A percentile compares a stretch with the other conserved stretches of the same genome.
Conservation (phyloP, 2,113 vertebrate species). For the Labrus mixtus region DNA sequence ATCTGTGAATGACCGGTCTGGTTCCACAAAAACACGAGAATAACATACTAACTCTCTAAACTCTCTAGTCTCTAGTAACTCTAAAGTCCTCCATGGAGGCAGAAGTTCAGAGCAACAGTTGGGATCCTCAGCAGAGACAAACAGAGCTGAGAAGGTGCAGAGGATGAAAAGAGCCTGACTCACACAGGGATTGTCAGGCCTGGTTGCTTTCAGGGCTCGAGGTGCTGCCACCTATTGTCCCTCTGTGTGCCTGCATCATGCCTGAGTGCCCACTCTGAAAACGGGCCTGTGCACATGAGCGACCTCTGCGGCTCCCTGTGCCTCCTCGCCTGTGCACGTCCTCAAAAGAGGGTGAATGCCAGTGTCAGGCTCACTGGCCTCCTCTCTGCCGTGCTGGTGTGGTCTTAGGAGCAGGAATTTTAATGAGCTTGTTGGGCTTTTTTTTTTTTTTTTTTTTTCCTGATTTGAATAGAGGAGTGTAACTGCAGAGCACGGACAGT, state of each 20-base stretch:
- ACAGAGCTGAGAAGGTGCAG: background rate
- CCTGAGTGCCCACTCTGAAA: slow-evolving; percentile 65
- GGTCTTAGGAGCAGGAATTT: slow-evolving; percentile 75
- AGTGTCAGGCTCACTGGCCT: slow-evolving; percentile 44
- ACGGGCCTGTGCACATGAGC: slow-evolving; percentile 54
- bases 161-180: background rate
- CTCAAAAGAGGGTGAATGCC: slow-evolving; percentile 58
- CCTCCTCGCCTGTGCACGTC: slow-evolving; percentile 53
- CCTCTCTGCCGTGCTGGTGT: slow-evolving; percentile 54
- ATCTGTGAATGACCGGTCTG: no score
- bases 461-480: slow-evolving; percentile 60
- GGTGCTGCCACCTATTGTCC: slow-evolving; percentile 63
- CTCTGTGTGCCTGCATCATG: slow-evolving; percentile 51
- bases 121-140: background rate
- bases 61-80: no score
- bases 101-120: background rate
- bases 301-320: slow-evolving; percentile 41
- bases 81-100: background rate
- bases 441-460: slow-evolving; percentile 33
- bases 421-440: slow-evolving; percentile 74
- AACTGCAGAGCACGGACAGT: slow-evolving; percentile 7
- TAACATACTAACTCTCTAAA: background rate
- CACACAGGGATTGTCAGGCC: slow-evolving; percentile 6
- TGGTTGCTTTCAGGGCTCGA: slow-evolving; percentile 28
- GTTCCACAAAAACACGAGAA: background rate